A percentile compares a stretch with the other conserved stretches of the same genome.
phyloP scores from a whole-genome alignment of 2,888 invertebrate species.

The Hedychridium roseum region DNA sequence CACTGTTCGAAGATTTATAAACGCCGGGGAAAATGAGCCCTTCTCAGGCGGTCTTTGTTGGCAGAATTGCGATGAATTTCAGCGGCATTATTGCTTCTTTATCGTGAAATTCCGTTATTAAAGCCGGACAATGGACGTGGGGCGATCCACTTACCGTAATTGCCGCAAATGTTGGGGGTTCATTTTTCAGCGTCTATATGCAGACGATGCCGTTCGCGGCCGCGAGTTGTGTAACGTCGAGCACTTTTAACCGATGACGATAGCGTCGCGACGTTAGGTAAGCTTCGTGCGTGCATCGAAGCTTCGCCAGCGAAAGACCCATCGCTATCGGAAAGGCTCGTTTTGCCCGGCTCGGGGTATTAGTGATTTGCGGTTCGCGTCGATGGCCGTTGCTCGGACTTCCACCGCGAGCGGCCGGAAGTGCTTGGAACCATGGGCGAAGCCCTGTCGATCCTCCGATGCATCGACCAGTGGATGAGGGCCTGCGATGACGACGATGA shows the following conservation, averaged over 20 bases:
- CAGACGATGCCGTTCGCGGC: too few relatives aligned
- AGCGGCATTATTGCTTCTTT: too few relatives aligned
- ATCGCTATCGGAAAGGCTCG: constrained; percentile 6
- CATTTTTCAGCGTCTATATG: too few relatives aligned
- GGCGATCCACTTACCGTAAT: too few relatives aligned
- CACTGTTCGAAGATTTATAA: too few relatives aligned
- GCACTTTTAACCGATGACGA: constrained; percentile 45
- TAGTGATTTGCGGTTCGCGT: constrained; percentile 23
- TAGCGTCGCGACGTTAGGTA: constrained; percentile 37
- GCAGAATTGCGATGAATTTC: neutral
- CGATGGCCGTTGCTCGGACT: constrained; percentile 19
- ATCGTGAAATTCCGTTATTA: too few relatives aligned
- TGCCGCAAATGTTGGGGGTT: too few relatives aligned
- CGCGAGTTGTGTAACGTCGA: constrained; percentile 26
- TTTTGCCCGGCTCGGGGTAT: neutral
- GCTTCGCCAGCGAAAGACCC: constrained; percentile 11
- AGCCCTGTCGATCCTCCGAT: constrained; percentile 14
- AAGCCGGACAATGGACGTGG: too few relatives aligned
- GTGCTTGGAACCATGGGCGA: constrained; percentile 23
- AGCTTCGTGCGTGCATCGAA: constrained; percentile 23
- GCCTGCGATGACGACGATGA: constrained; percentile 5
- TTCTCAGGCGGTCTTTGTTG: too few relatives aligned
- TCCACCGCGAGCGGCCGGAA: constrained; percentile 13
- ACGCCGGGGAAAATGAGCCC: too few relatives aligned
- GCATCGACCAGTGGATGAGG: constrained; percentile 13